phyloP scores from a whole-genome alignment of 1,140 invertebrate genomes.

The Drosophila rhopaloa region DNA sequence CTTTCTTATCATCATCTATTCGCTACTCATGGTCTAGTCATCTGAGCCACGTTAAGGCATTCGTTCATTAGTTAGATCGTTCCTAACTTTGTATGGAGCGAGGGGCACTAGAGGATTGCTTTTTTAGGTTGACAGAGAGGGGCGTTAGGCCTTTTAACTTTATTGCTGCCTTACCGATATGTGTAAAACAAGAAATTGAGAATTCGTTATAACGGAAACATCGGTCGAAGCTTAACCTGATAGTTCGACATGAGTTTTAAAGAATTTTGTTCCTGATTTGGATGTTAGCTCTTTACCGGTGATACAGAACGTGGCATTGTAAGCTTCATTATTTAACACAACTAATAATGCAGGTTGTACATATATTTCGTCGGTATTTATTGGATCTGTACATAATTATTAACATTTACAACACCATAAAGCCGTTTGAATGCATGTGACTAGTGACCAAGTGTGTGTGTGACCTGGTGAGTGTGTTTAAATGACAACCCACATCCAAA shows the following conservation, averaged over 20 bases:
- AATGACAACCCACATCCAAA: conserved; percentile 41
- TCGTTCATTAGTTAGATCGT: conserved; percentile 61
- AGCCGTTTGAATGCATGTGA: conserved; percentile 59
- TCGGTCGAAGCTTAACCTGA: conserved; percentile 10
- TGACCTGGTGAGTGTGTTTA: conserved; percentile 18
- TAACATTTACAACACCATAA: conserved; percentile 73
- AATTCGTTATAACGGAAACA: conserved; percentile 4
- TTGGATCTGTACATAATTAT: conserved; percentile 56
- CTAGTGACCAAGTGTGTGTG: conserved; percentile 19
- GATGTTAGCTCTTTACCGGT: conserved; percentile 23
- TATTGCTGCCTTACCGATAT: conserved; percentile 35
- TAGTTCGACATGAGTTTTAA: background rate
- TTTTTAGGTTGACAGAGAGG: conserved; percentile 71
- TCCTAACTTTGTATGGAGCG: conserved; percentile 63
- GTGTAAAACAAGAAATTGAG: conserved; percentile 5
- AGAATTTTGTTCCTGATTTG: conserved; percentile 5
- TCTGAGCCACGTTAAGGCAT: conserved; percentile 74
- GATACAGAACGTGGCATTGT: conserved; percentile 15
- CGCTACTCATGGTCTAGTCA: conserved; percentile 56
- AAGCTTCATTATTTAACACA: conserved; percentile 15
- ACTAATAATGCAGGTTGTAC: conserved; percentile 37
- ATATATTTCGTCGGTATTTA: conserved; percentile 41
- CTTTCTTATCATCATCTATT: conserved; percentile 36
- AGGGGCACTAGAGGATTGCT: conserved; percentile 76
- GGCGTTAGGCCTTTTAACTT: conserved; percentile 28